Percentiles rank a stretch among this genome's conserved stretches.
Conservation (phyloP, 2,113 vertebrate genomes). For the Atherinomorus stipes region DNA sequence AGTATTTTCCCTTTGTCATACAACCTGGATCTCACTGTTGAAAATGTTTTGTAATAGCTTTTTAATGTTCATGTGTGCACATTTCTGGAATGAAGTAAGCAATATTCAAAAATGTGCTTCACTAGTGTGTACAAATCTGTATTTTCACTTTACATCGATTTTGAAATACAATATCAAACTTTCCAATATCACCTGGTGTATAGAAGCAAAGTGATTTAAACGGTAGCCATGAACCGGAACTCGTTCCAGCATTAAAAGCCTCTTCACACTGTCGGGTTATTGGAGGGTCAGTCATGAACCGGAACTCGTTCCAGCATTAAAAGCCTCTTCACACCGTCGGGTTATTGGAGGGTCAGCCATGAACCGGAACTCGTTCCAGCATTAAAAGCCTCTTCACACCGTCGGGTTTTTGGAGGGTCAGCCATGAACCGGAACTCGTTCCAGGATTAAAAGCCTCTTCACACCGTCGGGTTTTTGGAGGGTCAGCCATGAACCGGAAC, state of each 20-base stretch:
- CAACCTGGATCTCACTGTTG: background rate
- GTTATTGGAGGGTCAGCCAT: too few species aligned
- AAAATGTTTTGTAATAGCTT: background rate
- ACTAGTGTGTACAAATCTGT: background rate
- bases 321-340: too few species aligned
- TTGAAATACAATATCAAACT: background rate
- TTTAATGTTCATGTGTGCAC: slow-evolving; percentile 17
- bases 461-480: slow-evolving; percentile 6
- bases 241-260: too few species aligned
- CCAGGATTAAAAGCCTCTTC: background rate
- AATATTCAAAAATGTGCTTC: slow-evolving; percentile 9
- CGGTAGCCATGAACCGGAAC: too few species aligned
- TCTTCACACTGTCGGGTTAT: too few species aligned
- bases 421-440: too few species aligned
- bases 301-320: too few species aligned
- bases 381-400: too few species aligned
- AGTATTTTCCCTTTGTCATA: background rate
- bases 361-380: too few species aligned
- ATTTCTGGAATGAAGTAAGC: slow-evolving; percentile 15
- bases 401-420: background rate
- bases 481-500: too few species aligned
- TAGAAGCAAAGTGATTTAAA: too few species aligned
- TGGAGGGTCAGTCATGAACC: too few species aligned
- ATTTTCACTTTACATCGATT: slow-evolving; percentile 1
- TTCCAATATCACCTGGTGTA: background rate